Conservation (phyloP, 2,888 invertebrate species). For the Ophion slaviceki region DNA sequence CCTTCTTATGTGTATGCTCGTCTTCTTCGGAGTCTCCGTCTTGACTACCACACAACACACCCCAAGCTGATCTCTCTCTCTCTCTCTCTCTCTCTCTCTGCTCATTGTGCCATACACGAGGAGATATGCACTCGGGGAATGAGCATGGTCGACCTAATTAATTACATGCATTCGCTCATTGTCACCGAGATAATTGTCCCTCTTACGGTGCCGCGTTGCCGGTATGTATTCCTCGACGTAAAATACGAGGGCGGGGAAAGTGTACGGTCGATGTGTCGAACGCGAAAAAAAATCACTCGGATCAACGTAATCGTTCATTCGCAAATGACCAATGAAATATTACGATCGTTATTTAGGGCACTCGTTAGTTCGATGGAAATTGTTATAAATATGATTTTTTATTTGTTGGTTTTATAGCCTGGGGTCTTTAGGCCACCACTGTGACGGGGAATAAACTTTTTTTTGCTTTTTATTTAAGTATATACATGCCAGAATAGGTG, state of each 20-base stretch:
- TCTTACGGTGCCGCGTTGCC: conserved; percentile 19
- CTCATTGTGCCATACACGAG: conserved; percentile 27
- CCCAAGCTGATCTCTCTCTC: conserved; percentile 35
- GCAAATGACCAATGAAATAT: too few species aligned
- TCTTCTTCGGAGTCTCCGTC: conserved; percentile 34
- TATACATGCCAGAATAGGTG: too few species aligned
- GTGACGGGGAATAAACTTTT: too few species aligned
- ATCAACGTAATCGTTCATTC: neutral
- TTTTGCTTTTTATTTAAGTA: too few species aligned
- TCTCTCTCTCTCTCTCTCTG: conserved; percentile 13
- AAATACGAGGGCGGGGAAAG: conserved; percentile 24
- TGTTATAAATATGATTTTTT: too few species aligned
- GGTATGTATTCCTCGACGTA: conserved; percentile 16
- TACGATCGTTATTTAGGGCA: neutral
- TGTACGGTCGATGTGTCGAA: conserved; percentile 22
- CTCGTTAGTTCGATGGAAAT: neutral
- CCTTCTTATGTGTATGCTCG: conserved; percentile 37
- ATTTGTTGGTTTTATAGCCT: too few species aligned
- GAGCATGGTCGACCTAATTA: conserved; percentile 64
- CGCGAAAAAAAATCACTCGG: neutral
- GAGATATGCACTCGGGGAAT: conserved; percentile 52
- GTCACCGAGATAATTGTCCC: conserved; percentile 63
- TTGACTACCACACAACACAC: conserved; percentile 54
- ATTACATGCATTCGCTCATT: conserved; percentile 65
- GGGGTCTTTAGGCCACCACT: too few species aligned